Conservation (phyloP, 2,113 vertebrate species). For the Heteronetta atricapilla region DNA sequence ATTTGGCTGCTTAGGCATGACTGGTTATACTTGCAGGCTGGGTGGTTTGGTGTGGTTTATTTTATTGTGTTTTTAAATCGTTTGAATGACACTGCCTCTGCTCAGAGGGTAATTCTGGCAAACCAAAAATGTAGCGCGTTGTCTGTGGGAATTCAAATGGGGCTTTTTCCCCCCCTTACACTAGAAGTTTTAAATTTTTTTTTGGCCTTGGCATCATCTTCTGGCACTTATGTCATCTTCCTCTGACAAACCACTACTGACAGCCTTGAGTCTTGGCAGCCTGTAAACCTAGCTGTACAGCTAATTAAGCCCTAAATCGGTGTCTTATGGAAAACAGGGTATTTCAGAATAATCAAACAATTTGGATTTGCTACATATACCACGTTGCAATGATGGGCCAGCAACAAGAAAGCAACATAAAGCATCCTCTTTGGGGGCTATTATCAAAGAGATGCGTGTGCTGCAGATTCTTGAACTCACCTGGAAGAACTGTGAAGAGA, state of each 20-base stretch:
- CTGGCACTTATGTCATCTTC: constrained; percentile 2
- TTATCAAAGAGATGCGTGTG: background rate
- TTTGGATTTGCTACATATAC: background rate
- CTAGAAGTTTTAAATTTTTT: background rate
- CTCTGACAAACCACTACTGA: background rate
- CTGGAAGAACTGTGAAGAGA: background rate
- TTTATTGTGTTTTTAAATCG: background rate
- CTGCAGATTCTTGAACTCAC: background rate
- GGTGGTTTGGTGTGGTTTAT: background rate
- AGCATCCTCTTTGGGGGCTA: background rate
- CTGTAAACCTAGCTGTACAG: background rate
- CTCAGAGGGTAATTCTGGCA: background rate
- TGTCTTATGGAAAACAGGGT: background rate
- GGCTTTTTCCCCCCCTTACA: background rate
- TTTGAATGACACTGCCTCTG: background rate
- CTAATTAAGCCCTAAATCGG: background rate
- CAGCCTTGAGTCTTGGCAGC: background rate
- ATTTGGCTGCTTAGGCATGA: background rate
- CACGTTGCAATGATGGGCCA: background rate
- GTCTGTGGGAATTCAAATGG: background rate
- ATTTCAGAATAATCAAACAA: background rate
- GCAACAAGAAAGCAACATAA: background rate
- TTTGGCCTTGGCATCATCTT: background rate
- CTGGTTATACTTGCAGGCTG: background rate
- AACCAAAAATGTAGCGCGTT: background rate